Percentiles rank a stretch among this genome's conserved stretches.
These are phyloP conservation scores for Rhabdornis inornatus DNA, from an alignment of 2,113 vertebrate species.

Conservation along the genomic window DNA sequence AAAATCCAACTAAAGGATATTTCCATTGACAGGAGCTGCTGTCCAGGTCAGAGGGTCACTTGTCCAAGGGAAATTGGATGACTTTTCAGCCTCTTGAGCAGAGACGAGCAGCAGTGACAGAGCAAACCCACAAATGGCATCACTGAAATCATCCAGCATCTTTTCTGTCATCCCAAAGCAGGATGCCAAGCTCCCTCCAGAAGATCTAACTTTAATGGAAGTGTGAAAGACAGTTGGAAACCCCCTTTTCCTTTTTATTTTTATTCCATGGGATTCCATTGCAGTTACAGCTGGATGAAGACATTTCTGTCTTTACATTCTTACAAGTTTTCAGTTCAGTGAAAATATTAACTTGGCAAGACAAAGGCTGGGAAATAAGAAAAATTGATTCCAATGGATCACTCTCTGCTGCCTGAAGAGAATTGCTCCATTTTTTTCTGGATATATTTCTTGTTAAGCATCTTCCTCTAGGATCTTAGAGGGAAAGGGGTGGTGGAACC, in stretches of 20 bases:
- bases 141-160: neutral
- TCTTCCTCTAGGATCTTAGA: neutral
- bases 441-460: neutral
- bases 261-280: neutral
- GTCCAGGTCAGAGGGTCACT: neutral
- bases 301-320: neutral
- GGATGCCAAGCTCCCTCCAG: neutral
- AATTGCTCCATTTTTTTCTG: neutral
- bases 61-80: neutral
- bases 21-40: neutral
- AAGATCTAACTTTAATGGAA: neutral
- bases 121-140: neutral
- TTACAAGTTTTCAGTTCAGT: neutral
- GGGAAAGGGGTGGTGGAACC: neutral
- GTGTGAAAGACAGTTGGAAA: neutral
- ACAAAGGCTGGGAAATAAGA: neutral
- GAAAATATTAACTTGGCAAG: neutral
- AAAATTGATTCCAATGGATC: neutral
- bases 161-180: neutral
- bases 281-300: neutral
- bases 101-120: neutral
- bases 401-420: neutral
- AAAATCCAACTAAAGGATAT: neutral
- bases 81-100: neutral
- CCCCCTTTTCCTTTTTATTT: neutral